Evolutionary conservation across 1,140 invertebrate species (phyloP), one percentile per base, ranked within the genome.

Genomic region (Polypedilum vanderplanki): DNA sequence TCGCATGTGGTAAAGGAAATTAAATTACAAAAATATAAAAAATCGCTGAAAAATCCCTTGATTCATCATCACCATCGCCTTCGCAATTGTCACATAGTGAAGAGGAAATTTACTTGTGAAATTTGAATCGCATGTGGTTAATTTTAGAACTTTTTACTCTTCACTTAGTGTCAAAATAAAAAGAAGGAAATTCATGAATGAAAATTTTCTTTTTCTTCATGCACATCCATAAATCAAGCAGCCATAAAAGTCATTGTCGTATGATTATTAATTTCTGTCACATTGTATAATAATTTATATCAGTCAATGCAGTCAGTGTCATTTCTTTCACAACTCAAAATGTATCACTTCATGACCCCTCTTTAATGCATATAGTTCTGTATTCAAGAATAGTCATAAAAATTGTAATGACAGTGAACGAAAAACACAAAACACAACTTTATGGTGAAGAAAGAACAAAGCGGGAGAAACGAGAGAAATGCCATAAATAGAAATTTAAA

Each of bases 231-330:
- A 70, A 18, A 70, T 70, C 65, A 70, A 20, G 9, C 17, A 70
- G 17, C 20, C 65, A 70, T 70, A 70, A 70, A 70, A 70, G 65
- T 70, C 46, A 57, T 57, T 70, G 65, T 70, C 65, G 46, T 57
- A 18, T 70, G n/a, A 70, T 70, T 70, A 70, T 70, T 70, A 70
- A 22, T 70, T 70, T 70, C 20, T 70, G 65, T 70, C 65, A 70
- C 65, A 57, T 70, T 70, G 65, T 22, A 70, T 70, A 70, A 20
- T 70, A 70, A 70, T 70, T 70, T 70, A 70, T 70, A 70, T 70
- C 65, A 70, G 17, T 70, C 65, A 70, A 22, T 70, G 65, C 20
- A 57, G 46, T 57, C 46, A 57, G 46, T 57, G 46, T 57, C 46
- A 57, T 57, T 57, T 57, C 46, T n/a, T 15, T 57, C 46, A n/a